These are phyloP conservation scores for Hypomecis atomaria DNA, from an alignment of 2,888 invertebrate species.

Conservation along the genomic window DNA sequence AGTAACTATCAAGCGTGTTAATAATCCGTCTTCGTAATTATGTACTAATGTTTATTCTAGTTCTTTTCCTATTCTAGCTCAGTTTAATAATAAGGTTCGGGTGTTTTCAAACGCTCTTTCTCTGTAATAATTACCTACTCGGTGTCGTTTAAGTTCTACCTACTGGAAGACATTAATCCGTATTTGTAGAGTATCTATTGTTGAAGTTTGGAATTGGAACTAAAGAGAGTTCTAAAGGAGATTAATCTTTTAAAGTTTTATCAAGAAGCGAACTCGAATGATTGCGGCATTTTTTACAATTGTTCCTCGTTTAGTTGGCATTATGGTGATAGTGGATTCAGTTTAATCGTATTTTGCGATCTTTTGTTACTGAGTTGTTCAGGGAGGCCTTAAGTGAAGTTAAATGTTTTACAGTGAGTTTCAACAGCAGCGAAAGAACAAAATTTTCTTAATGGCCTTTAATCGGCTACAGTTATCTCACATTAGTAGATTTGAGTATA, in stretches of 20 bases:
- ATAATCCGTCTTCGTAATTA: no score
- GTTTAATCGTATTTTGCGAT: neutral
- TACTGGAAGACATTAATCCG: conserved; percentile 36
- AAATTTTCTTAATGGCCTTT: no score
- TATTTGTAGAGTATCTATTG: conserved; percentile 37
- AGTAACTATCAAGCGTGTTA: no score
- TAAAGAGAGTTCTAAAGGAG: conserved; percentile 12
- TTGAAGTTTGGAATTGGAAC: conserved; percentile 26
- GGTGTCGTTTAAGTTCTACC: conserved; percentile 3
- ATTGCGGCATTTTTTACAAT: conserved; percentile 2
- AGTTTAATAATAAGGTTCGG: neutral
- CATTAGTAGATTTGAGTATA: no score
- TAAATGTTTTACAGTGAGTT: no score
- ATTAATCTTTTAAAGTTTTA: conserved; percentile 14
- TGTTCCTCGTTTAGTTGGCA: neutral
- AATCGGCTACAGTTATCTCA: no score
- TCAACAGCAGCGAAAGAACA: no score
- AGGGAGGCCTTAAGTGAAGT: no score
- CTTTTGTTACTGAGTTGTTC: no score
- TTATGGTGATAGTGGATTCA: neutral
- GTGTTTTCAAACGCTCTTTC: neutral
- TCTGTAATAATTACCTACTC: neutral
- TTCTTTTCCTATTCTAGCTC: neutral
- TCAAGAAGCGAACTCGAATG: conserved; percentile 1
- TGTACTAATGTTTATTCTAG: neutral